Evolutionary conservation across 2,888 invertebrate species (phyloP), one percentile per base, ranked within the genome.

Genomic region (Rhagophthalmus giganteus): DNA sequence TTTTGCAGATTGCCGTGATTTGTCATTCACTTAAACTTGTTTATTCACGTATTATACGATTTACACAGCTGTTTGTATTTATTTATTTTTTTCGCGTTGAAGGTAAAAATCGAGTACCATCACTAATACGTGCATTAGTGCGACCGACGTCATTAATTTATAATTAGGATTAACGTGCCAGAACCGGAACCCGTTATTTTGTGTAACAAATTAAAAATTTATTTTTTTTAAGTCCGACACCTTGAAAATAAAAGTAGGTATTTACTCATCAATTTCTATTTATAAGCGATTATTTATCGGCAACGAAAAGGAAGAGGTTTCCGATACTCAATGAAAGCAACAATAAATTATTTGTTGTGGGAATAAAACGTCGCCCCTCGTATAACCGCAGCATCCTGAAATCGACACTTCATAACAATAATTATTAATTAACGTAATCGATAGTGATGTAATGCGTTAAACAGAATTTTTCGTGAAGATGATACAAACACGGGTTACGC

Each of bases 371-470:
- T 20, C 15, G 20, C 9, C 20, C 3, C 7, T 7, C 20, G 20
- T 20, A 38, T 34, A 48, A 53, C 47, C 53, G 25, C 47, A 53
- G 42, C 13, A 53, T 53, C 53, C 48, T 53, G 39, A 38, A 53
- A 53, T 53, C 44, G 41, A 15, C 31, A 26, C 40, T 26, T 25
- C 14, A 40, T 52, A 37, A 37, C 42, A 34, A 33, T 39, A 48
- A 48, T 48, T 41, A 40, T 35, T 47, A 53, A 53, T 53, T 53
- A 53, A 46, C 30, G 41, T 52, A 46, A 39, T 26, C 42, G 34
- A 53, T 46, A 42, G 20, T 53, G 53, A 53, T 33, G 53, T 53
- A 47, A 52, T 46, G n/a, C 30, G 40, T 27, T 16, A 41, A 31
- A 12, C 41, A 46, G 27, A 15, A 11, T 34, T 51, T 38, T 44